These are phyloP conservation scores for Scaptomyza montana DNA, from an alignment of 1,140 invertebrate species.

Conservation along the genomic window DNA sequence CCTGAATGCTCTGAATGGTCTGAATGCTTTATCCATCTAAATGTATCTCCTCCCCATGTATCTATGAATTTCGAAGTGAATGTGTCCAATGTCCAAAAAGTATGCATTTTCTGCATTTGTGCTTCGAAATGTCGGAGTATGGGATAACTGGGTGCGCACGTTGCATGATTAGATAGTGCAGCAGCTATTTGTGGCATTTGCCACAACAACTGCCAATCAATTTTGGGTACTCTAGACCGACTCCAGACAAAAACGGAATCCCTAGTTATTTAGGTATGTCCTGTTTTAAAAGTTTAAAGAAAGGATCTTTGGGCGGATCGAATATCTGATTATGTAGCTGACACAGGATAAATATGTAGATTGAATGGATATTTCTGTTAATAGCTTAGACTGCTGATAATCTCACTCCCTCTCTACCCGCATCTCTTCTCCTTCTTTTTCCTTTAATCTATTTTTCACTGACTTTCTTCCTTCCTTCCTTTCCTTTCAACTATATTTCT, in stretches of 20 bases:
- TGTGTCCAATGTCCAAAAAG: background rate
- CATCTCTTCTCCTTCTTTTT: too few relatives aligned
- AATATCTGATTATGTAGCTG: too few relatives aligned
- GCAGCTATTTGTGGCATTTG: slow-evolving; percentile 35
- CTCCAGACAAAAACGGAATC: background rate
- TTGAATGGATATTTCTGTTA: too few relatives aligned
- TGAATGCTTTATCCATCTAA: too few relatives aligned
- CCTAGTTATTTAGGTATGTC: background rate
- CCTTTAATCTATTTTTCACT: too few relatives aligned
- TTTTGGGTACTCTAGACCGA: background rate
- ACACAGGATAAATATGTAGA: too few relatives aligned
- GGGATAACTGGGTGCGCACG: background rate
- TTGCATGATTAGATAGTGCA: background rate
- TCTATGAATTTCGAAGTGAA: background rate
- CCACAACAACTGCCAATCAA: slow-evolving; percentile 26
- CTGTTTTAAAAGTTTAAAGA: too few relatives aligned
- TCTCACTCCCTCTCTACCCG: too few relatives aligned
- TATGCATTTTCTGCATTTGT: slow-evolving; percentile 25
- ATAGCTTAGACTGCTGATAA: too few relatives aligned
- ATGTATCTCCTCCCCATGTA: background rate
- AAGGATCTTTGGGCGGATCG: too few relatives aligned
- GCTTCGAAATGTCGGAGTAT: background rate
- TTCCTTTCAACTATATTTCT: too few relatives aligned
- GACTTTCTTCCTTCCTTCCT: too few relatives aligned
- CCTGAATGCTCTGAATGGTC: slow-evolving; percentile 22